Percentiles rank a stretch among this genome's conserved stretches.
These are phyloP conservation scores for Diarsia dahlii DNA, from an alignment of 2,888 invertebrate species.

Conservation along the genomic window DNA sequence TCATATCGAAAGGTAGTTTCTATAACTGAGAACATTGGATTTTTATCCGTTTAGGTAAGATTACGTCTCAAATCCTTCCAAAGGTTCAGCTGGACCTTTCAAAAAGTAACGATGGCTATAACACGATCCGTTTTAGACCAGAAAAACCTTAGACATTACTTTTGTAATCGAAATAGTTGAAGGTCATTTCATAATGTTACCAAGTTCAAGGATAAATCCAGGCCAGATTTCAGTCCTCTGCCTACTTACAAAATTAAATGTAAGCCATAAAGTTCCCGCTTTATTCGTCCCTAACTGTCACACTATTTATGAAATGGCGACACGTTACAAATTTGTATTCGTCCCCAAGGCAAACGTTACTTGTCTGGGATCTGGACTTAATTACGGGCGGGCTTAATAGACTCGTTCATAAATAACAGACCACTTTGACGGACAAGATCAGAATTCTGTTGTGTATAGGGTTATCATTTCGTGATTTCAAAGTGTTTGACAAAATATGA, in stretches of 20 bases:
- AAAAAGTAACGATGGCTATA: background rate
- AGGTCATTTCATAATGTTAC: background rate
- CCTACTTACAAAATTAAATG: conserved; percentile 20
- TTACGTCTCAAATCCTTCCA: background rate
- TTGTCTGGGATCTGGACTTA: conserved; percentile 54
- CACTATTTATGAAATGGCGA: conserved; percentile 50
- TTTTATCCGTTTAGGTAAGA: background rate
- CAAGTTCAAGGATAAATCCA: background rate
- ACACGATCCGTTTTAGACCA: background rate
- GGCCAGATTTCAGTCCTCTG: background rate
- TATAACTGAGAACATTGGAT: background rate
- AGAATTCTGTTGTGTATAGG: conserved; percentile 43
- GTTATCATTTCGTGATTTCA: background rate
- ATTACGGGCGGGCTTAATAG: conserved; percentile 53
- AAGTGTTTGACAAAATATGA: background rate
- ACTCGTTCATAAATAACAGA: conserved; percentile 56
- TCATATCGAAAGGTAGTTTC: background rate
- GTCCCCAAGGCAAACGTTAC: conserved; percentile 58
- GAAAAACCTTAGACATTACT: background rate
- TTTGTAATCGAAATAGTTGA: conserved; percentile 10
- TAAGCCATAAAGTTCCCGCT: conserved; percentile 25
- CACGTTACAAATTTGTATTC: conserved; percentile 58
- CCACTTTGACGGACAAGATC: conserved; percentile 61
- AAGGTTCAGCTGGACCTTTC: background rate
- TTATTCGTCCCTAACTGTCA: conserved; percentile 39